A percentile compares a stretch with the other conserved stretches of the same genome.
Evolutionary conservation across 2,888 invertebrate genomes (phyloP).

Genomic region (Pterostichus madidus): DNA sequence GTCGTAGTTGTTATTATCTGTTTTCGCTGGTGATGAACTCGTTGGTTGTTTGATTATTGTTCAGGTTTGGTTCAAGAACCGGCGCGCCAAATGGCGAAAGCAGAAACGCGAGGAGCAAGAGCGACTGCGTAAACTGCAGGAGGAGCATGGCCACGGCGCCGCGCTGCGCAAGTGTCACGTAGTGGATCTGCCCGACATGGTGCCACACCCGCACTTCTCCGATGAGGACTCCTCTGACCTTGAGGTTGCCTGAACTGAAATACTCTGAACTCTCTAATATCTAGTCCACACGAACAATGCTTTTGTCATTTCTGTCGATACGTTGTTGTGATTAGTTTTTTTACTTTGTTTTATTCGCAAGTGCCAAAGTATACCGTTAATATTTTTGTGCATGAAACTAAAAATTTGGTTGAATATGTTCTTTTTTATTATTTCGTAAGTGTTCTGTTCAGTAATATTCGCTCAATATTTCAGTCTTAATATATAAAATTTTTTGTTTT

Average conservation of each 20-base stretch:
- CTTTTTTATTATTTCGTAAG: too few relatives aligned
- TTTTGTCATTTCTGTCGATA: too few relatives aligned
- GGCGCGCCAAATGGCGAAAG: conserved; percentile 97
- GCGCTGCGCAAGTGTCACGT: conserved; percentile 74
- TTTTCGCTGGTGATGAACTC: too few relatives aligned
- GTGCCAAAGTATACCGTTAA: too few relatives aligned
- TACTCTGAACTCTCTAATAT: neutral
- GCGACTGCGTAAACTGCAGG: conserved; percentile 88
- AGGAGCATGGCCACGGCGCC: conserved; percentile 83
- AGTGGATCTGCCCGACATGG: conserved; percentile 72
- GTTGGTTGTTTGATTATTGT: too few relatives aligned
- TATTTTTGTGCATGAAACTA: too few relatives aligned
- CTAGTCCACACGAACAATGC: neutral
- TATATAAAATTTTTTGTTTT: neutral
- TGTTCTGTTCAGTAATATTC: too few relatives aligned
- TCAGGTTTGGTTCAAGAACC: conserved; percentile 98
- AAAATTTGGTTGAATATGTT: too few relatives aligned
- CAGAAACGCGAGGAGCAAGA: conserved; percentile 95
- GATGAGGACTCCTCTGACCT: conserved; percentile 90
- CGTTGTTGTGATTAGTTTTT: too few relatives aligned
- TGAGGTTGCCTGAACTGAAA: conserved; percentile 85
- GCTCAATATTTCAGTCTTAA: too few relatives aligned
- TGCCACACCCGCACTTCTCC: conserved; percentile 76
- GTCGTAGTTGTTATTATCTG: too few relatives aligned
- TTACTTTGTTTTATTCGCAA: too few relatives aligned